Conservation (phyloP, 2,113 vertebrate genomes). For the Brienomyrus longianalis region DNA sequence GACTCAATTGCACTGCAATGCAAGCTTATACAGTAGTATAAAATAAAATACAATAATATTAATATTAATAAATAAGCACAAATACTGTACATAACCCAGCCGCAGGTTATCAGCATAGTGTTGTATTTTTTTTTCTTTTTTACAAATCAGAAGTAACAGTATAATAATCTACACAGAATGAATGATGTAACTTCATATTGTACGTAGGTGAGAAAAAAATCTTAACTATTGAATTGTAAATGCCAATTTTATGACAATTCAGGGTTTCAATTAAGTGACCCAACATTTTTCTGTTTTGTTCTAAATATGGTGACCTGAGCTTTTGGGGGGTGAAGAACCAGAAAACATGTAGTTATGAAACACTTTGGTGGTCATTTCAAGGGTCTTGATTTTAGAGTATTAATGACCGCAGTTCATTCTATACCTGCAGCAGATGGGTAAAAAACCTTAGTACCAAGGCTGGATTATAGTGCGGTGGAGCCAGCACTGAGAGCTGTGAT, state of each 20-base stretch:
- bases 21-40: not conserved
- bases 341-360: not conserved
- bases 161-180: not conserved
- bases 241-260: not conserved
- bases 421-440: slow-evolving; percentile 18
- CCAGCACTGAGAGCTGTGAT: slow-evolving; percentile 44
- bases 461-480: slow-evolving; percentile 43
- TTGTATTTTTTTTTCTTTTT: not conserved
- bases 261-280: too few relatives aligned
- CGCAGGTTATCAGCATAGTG: not conserved
- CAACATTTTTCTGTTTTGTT: not conserved
- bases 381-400: not conserved
- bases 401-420: not conserved
- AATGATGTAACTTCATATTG: not conserved
- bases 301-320: not conserved
- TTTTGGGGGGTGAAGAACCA: not conserved
- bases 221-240: not conserved
- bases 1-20: not conserved
- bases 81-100: not conserved
- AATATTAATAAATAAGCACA: not conserved
- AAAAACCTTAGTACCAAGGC: slow-evolving; percentile 26
- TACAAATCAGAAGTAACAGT: not conserved
- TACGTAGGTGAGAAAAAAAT: not conserved
- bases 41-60: not conserved
- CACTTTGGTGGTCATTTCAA: not conserved